Percentiles rank a stretch among this genome's conserved stretches.
phyloP scores from a whole-genome alignment of 2,113 vertebrate genomes.

The Stegastes partitus region DNA sequence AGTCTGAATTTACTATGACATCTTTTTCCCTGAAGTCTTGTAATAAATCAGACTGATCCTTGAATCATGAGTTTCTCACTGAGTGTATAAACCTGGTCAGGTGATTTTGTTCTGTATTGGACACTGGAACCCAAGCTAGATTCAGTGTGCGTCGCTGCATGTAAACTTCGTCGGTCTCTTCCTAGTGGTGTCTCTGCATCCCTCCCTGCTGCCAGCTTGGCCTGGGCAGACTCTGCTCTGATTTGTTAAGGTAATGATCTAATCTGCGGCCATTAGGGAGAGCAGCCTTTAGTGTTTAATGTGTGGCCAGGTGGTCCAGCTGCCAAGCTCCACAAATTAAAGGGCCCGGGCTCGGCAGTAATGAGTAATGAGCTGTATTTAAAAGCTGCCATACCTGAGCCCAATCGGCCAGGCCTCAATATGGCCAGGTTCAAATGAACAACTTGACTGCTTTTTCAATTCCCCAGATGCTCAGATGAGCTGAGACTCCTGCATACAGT shows the following conservation, averaged over 20 bases:
- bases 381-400: slow-evolving; percentile 78
- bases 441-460: slow-evolving; percentile 71
- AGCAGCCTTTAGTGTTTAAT: slow-evolving; percentile 82
- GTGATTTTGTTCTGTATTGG: background rate
- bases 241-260: slow-evolving; percentile 84
- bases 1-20: background rate
- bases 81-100: background rate
- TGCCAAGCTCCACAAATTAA: slow-evolving; percentile 79
- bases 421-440: slow-evolving; percentile 73
- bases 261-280: slow-evolving; percentile 79
- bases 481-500: background rate
- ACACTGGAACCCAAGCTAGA: slow-evolving; percentile 3
- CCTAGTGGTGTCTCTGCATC: slow-evolving; percentile 20
- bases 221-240: slow-evolving; percentile 52
- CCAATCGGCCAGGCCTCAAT: slow-evolving; percentile 67
- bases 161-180: background rate
- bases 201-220: slow-evolving; percentile 51
- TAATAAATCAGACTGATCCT: background rate
- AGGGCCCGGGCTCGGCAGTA: slow-evolving; percentile 64
- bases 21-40: background rate
- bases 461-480: slow-evolving; percentile 61
- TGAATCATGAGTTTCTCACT: background rate
- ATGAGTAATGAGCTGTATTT: slow-evolving; percentile 82
- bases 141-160: slow-evolving; percentile 5
- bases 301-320: slow-evolving; percentile 83